phyloP scores from a whole-genome alignment of 2,888 invertebrate genomes.

The Lysandra coridon region DNA sequence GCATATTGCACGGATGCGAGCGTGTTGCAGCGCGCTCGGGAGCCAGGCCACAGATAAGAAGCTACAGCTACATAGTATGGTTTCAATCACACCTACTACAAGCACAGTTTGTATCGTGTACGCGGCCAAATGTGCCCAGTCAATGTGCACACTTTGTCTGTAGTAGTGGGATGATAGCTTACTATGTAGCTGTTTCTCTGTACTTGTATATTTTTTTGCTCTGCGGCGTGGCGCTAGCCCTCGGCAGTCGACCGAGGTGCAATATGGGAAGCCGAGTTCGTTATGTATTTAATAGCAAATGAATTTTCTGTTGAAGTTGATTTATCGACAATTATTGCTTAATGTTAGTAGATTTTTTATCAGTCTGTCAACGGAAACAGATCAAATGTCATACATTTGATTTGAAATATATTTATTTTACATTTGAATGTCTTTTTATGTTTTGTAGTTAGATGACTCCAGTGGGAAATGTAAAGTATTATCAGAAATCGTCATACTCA shows the following conservation, averaged over 20 bases:
- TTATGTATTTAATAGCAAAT: constrained; percentile 70
- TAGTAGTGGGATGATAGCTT: background rate
- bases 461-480: constrained; percentile 64
- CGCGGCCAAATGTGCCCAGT: background rate
- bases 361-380: constrained; percentile 73
- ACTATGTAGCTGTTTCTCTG: background rate
- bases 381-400: constrained; percentile 81
- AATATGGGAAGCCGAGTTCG: constrained; percentile 56
- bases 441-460: constrained; percentile 77
- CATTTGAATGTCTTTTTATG: constrained; percentile 78
- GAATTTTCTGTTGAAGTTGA: constrained; percentile 74
- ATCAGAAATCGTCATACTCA: constrained; percentile 56
- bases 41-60: background rate
- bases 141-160: background rate
- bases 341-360: constrained; percentile 80
- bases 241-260: constrained; percentile 49
- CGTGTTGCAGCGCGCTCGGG: background rate
- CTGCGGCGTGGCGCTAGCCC: background rate
- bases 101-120: background rate
- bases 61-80: background rate
- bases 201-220: background rate
- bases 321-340: constrained; percentile 77
- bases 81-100: background rate
- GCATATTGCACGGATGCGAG: constrained; percentile 55
- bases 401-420: constrained; percentile 80